Evolutionary conservation across 2,113 vertebrate species (phyloP).

Genomic region (Scatophagus argus): DNA sequence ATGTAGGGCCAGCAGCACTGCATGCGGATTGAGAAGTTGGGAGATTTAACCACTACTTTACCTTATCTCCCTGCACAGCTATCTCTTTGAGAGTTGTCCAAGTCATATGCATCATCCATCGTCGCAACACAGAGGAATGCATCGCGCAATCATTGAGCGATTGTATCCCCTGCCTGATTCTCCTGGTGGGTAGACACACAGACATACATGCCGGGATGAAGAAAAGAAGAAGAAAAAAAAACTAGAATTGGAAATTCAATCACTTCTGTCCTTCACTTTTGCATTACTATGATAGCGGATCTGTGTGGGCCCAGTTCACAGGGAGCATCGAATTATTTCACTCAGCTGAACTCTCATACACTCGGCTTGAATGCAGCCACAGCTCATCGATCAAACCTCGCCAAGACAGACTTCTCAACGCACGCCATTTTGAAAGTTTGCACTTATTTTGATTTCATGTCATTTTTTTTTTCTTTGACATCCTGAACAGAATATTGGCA

Average conservation of each 20-base stretch:
- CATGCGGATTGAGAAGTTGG: constrained; percentile 33
- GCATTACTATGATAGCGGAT: constrained; percentile 43
- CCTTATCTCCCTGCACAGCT: constrained; percentile 33
- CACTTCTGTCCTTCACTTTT: constrained; percentile 39
- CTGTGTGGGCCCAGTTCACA: constrained; percentile 50
- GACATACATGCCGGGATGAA: not conserved
- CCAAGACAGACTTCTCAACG: constrained; percentile 16
- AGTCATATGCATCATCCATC: constrained; percentile 45
- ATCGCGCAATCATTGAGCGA: constrained; percentile 44
- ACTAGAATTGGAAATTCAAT: constrained; percentile 68
- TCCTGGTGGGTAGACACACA: constrained; percentile 17
- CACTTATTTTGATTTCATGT: not conserved
- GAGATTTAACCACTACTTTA: constrained; percentile 46
- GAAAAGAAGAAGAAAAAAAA: constrained; percentile 16
- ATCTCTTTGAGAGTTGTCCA: constrained; percentile 62
- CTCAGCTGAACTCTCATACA: constrained; percentile 53
- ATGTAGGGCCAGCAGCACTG: constrained; percentile 37
- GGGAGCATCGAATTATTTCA: constrained; percentile 60
- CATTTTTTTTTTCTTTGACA: not conserved
- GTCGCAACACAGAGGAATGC: constrained; percentile 35
- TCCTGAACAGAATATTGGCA: constrained; percentile 26
- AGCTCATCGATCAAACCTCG: constrained; percentile 53
- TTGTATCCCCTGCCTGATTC: constrained; percentile 48
- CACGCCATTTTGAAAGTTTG: not conserved
- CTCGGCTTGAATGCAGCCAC: constrained; percentile 32